A percentile compares a stretch with the other conserved stretches of the same genome.
Evolutionary conservation across 2,113 vertebrate genomes (phyloP).

Genomic region (Semnopithecus entellus): DNA sequence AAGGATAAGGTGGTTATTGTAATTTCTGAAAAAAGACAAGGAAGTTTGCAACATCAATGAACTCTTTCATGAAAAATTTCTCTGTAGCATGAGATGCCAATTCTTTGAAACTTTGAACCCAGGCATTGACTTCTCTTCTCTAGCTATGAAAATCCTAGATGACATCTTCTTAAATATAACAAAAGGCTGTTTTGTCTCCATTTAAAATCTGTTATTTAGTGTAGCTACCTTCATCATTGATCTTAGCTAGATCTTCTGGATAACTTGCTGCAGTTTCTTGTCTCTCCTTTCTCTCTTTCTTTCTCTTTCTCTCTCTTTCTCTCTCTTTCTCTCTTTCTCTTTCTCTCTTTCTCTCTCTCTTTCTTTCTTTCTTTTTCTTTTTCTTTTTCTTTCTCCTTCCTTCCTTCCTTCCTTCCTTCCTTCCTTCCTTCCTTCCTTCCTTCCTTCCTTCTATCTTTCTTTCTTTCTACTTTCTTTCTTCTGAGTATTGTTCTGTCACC

Average conservation of each 20-base stretch:
- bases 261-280: neutral
- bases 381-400: no score
- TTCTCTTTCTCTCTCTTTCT: no score
- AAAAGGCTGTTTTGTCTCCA: neutral
- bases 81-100: neutral
- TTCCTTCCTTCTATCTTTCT: rapidly evolving
- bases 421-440: rapidly evolving
- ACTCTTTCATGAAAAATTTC: neutral
- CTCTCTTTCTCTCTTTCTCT: no score
- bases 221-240: neutral
- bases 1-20: neutral
- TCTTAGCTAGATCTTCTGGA: neutral
- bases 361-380: no score
- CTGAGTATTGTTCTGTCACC: no score
- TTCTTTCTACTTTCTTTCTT: rapidly evolving
- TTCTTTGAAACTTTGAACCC: neutral
- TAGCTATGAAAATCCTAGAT: neutral
- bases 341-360: no score
- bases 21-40: neutral
- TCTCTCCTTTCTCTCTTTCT: no score
- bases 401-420: no score
- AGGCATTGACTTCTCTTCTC: neutral
- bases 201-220: neutral
- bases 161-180: neutral
- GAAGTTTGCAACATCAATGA: neutral